Evolutionary conservation across 2,888 invertebrate genomes (phyloP).

Genomic region (Choristoneura rosaceana): DNA sequence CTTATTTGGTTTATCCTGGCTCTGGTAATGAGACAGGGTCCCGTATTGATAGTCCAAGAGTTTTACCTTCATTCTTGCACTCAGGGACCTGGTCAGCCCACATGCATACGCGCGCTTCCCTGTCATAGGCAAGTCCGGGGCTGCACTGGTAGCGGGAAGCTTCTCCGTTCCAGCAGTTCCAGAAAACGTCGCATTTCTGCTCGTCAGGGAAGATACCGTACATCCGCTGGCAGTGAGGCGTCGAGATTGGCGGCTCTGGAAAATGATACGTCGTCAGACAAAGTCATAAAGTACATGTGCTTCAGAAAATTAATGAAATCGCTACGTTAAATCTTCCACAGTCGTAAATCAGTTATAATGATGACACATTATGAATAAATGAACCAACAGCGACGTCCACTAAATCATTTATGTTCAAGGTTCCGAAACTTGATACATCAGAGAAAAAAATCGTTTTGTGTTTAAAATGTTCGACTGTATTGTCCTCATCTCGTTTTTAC

Average conservation of each 20-base stretch:
- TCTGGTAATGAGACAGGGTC: background rate
- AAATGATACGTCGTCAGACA: background rate
- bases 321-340: background rate
- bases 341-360: background rate
- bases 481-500: conserved; percentile 49
- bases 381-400: background rate
- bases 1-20: background rate
- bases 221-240: conserved; percentile 93
- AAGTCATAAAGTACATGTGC: too few species aligned
- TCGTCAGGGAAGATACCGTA: conserved; percentile 97
- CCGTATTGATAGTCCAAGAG: background rate
- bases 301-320: too few species aligned
- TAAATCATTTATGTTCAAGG: conserved; percentile 22
- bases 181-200: conserved; percentile 96
- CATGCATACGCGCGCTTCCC: conserved; percentile 97
- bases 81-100: conserved; percentile 98
- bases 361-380: conserved; percentile 5
- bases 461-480: conserved; percentile 41
- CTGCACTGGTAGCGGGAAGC: conserved; percentile 97
- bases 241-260: conserved; percentile 92
- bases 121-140: conserved; percentile 97
- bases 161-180: conserved; percentile 99
- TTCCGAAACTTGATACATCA: conserved; percentile 8
- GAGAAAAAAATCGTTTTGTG: conserved; percentile 11
- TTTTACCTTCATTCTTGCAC: conserved; percentile 94